These are phyloP conservation scores for Hylyphantes graminicola DNA, from an alignment of 1,140 invertebrate genomes.

Conservation along the genomic window DNA sequence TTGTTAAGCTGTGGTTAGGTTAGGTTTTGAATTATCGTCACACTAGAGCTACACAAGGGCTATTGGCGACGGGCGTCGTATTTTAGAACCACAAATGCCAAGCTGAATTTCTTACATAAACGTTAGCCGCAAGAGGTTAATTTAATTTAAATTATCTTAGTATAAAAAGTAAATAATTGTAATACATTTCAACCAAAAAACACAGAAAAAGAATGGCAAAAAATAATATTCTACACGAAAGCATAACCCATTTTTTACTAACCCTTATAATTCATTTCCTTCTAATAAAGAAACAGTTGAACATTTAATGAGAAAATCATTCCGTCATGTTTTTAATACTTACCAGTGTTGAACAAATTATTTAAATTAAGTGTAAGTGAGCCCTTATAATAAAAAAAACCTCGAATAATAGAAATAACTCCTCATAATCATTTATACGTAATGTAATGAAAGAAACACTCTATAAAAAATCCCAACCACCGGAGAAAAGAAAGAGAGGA, in stretches of 20 bases:
- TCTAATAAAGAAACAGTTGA: conserved; percentile 23
- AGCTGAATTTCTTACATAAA: too few relatives aligned
- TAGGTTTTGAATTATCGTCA: too few relatives aligned
- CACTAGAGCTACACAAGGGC: too few relatives aligned
- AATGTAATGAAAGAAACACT: conserved; percentile 28
- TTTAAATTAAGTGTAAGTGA: conserved; percentile 31
- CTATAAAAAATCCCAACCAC: conserved; percentile 25
- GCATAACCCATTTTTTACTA: background rate
- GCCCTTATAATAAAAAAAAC: conserved; percentile 7
- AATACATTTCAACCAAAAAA: too few relatives aligned
- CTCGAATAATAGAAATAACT: conserved; percentile 55
- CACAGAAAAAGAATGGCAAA: conserved; percentile 2
- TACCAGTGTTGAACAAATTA: conserved; percentile 27
- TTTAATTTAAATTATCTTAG: too few relatives aligned
- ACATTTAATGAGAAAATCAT: conserved; percentile 53
- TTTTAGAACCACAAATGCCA: too few relatives aligned
- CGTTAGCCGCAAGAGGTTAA: too few relatives aligned
- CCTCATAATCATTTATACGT: conserved; percentile 50
- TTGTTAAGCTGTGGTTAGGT: too few relatives aligned
- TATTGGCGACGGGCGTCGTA: too few relatives aligned
- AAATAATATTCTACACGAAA: too few relatives aligned
- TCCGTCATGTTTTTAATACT: conserved; percentile 43
- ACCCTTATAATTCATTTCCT: background rate
- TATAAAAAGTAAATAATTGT: too few relatives aligned
- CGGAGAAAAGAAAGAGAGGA: background rate